Evolutionary conservation across 2,888 invertebrate species (phyloP).

Genomic region (Abscondita cerata): DNA sequence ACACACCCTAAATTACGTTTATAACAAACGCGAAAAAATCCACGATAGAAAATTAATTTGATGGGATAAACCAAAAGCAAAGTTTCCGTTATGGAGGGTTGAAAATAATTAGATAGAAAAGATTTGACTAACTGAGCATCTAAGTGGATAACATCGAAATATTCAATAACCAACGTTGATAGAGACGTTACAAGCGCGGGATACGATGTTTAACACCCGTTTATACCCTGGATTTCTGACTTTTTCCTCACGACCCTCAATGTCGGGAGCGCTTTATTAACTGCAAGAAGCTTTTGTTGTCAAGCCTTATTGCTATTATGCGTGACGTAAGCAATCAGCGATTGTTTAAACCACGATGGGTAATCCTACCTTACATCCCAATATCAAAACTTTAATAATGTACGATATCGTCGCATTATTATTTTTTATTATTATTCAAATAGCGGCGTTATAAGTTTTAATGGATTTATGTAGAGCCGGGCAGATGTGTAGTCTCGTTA

Average conservation of each 20-base stretch:
- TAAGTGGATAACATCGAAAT: conserved; percentile 43
- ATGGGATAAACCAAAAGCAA: background rate
- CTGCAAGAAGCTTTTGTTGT: conserved; percentile 40
- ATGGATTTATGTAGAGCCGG: background rate
- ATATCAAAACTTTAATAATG: background rate
- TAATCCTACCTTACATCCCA: conserved; percentile 4
- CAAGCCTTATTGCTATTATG: conserved; percentile 39
- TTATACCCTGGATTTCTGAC: conserved; percentile 23
- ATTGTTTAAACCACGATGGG: conserved; percentile 7
- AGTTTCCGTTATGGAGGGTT: background rate
- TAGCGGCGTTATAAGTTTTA: conserved; percentile 9
- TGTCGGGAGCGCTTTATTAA: conserved; percentile 38
- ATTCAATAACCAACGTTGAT: conserved; percentile 40
- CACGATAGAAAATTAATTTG: background rate
- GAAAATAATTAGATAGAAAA: conserved; percentile 20
- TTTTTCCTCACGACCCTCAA: conserved; percentile 23
- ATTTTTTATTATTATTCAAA: conserved; percentile 3
- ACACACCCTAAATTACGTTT: conserved; percentile 3
- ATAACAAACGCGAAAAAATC: background rate
- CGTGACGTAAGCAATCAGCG: conserved; percentile 15
- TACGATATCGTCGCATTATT: background rate
- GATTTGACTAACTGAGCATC: conserved; percentile 21
- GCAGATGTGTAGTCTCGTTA: conserved; percentile 23
- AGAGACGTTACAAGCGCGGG: conserved; percentile 25
- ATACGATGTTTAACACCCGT: conserved; percentile 23